Percentiles rank a stretch among this genome's conserved stretches.
phyloP scores from a whole-genome alignment of 2,888 invertebrate genomes.

The Willowsia nigromaculata region DNA sequence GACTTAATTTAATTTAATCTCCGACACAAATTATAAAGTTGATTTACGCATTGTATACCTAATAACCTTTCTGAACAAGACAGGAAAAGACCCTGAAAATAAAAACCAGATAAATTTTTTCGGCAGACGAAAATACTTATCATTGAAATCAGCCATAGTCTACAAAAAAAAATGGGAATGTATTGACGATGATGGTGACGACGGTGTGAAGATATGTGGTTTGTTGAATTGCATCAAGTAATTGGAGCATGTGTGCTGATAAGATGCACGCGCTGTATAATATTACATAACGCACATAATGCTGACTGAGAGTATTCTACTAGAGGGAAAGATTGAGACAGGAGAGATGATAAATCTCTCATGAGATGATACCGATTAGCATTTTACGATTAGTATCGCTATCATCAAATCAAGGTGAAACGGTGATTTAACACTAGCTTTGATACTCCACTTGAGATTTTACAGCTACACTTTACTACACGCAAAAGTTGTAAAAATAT shows the following conservation, averaged over 20 bases:
- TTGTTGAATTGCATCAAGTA: neutral
- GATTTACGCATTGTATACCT: neutral
- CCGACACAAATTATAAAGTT: slow-evolving; percentile 16
- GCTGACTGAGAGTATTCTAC: no score
- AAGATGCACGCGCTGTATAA: neutral
- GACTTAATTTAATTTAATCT: slow-evolving; percentile 8
- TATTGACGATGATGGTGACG: no score
- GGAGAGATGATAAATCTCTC: neutral
- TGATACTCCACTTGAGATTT: neutral
- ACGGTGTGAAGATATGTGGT: neutral
- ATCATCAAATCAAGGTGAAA: slow-evolving; percentile 22
- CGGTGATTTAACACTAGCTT: slow-evolving; percentile 21
- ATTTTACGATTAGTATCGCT: slow-evolving; percentile 14
- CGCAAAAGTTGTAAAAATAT: slow-evolving; percentile 5
- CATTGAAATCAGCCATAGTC: slow-evolving; percentile 25
- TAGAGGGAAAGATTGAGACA: neutral
- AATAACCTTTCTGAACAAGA: neutral
- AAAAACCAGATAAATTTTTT: neutral
- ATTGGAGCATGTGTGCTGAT: neutral
- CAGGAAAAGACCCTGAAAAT: neutral
- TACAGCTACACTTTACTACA: neutral
- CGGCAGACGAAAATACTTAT: slow-evolving; percentile 2
- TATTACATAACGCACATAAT: neutral
- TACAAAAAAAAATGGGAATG: no score
- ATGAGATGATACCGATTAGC: slow-evolving; percentile 14